Base-by-base conservation (phyloP, 2,888 invertebrate genomes). In the Rhagophthalmus giganteus region DNA sequence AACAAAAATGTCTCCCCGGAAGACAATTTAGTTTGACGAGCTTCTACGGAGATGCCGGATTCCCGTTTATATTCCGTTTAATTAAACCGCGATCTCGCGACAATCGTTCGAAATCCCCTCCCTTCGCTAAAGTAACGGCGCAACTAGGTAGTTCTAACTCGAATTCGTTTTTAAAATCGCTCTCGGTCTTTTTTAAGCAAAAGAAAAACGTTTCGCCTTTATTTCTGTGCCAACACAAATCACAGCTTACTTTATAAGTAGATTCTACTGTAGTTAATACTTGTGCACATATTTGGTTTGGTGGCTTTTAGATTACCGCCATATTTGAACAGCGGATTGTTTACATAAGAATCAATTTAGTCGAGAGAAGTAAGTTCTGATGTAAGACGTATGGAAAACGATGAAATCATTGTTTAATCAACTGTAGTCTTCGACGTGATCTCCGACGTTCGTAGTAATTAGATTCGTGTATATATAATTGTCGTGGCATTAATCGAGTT, bases 281-380 rank as follows among this genome's bases (percentile, higher is more conserved):
- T 56, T 62, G 61, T 54, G 66, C 64, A 70, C 67, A 73, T 72
- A 72, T 73, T 73, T 68, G 65, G 61, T 60, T 60, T 60, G 60
- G 61, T 41, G 57, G 66, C 71, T 69, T 72, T 71, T 64, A 63
- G 60, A 52, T 59, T 59, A 62, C 71, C 69, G 68, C 68, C 66
- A 63, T 68, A 60, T 69, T 69, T 69, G 63, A 57, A 64, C 65
- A 68, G 61, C 47, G 54, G 49, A 54, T 54, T 64, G 67, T 69
- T 66, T 66, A 62, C 64, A 59, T 58, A 64, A 61, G 60, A 66
- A 64, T 66, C 69, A 68, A 69, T 69, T 67, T 65, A 64, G 64
- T 60, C 25, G 20, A 46, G 45, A 63, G 66, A 50, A 49, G 42
- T 31, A 40, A 37, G 27, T 38, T 33, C 33, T 13, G 37, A 37